Conservation (phyloP, 1,140 invertebrate genomes). For the Marisa cornuarietis region DNA sequence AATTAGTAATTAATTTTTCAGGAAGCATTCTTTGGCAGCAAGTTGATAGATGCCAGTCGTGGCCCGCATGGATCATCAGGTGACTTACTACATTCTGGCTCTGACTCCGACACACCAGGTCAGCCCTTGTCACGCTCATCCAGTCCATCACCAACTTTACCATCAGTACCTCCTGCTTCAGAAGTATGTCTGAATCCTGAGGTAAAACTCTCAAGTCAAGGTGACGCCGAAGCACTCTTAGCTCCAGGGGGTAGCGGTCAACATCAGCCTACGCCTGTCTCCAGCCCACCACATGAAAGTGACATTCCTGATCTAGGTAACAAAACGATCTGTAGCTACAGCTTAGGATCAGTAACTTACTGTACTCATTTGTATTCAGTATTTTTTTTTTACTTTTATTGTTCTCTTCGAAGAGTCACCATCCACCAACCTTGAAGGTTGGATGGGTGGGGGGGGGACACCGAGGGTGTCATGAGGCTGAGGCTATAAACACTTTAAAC, state of each 20-base stretch:
- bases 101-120: slow-evolving; percentile 45
- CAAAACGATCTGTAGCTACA: neutral
- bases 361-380: too few relatives aligned
- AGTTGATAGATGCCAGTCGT: slow-evolving; percentile 75
- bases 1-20: slow-evolving; percentile 35
- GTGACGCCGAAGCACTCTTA: slow-evolving; percentile 3
- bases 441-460: too few relatives aligned
- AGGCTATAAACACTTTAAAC: too few relatives aligned
- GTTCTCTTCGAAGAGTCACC: too few relatives aligned
- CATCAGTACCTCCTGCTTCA: neutral
- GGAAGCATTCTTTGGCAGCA: slow-evolving; percentile 68
- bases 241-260: neutral
- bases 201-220: neutral
- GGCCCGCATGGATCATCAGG: slow-evolving; percentile 30
- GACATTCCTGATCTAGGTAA: slow-evolving; percentile 1
- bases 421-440: too few relatives aligned
- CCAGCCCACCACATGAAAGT: slow-evolving; percentile 10
- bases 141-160: slow-evolving; percentile 19
- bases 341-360: too few relatives aligned
- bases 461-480: too few relatives aligned
- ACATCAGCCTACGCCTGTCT: slow-evolving; percentile 15
- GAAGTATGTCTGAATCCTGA: neutral
- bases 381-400: too few relatives aligned
- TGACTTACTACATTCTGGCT: slow-evolving; percentile 42
- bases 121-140: slow-evolving; percentile 18